Conservation (phyloP, 2,113 vertebrate genomes). For the Cyprinodon brontotheroides region DNA sequence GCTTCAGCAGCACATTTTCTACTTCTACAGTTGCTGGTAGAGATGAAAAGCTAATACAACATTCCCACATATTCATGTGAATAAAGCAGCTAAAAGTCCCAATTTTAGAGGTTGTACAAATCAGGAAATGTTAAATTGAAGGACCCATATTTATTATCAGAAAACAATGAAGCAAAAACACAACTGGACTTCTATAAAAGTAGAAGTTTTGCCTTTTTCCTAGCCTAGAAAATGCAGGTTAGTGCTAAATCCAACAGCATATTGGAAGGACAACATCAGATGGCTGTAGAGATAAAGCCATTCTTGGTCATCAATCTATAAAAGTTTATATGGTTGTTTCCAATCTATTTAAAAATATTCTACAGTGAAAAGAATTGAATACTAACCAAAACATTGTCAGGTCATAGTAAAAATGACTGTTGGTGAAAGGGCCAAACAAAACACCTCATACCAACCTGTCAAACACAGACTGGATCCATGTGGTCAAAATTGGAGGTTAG, state of each 20-base stretch:
- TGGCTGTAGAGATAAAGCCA: background rate
- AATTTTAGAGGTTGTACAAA: background rate
- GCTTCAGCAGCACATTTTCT: background rate
- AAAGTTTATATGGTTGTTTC: background rate
- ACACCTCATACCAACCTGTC: too few species aligned
- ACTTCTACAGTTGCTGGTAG: background rate
- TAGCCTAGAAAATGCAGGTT: background rate
- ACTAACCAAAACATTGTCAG: too few species aligned
- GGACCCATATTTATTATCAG: too few species aligned
- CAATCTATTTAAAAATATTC: background rate
- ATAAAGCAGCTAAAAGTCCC: background rate
- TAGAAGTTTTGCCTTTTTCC: background rate
- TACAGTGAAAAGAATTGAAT: background rate
- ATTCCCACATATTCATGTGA: background rate
- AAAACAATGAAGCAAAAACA: too few species aligned
- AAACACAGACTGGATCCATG: too few species aligned
- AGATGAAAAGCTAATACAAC: background rate
- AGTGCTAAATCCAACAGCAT: background rate
- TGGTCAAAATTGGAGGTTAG: too few species aligned
- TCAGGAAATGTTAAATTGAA: background rate
- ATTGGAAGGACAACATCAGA: background rate
- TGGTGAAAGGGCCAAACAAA: too few species aligned
- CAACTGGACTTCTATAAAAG: too few species aligned
- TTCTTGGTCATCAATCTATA: background rate
- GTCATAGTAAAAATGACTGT: too few species aligned